These are phyloP conservation scores for Tachysurus vachellii DNA, from an alignment of 2,113 vertebrate species.

Conservation along the genomic window DNA sequence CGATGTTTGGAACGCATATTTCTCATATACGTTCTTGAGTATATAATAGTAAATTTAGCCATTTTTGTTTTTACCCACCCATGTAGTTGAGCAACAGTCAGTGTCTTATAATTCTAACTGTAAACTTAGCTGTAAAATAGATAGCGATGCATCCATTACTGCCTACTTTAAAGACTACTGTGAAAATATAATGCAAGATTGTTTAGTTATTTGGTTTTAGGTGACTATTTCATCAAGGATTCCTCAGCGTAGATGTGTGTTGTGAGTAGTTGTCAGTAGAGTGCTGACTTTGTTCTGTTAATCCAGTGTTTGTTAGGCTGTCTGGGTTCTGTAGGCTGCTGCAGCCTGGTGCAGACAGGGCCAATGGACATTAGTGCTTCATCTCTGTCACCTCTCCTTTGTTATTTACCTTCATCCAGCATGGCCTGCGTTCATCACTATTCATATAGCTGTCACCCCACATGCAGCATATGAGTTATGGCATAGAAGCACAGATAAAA, in stretches of 20 bases:
- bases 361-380: neutral
- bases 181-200: neutral
- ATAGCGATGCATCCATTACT: neutral
- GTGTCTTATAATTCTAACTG: neutral
- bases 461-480: conserved; percentile 29
- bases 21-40: neutral
- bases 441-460: conserved; percentile 41
- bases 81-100: too few relatives aligned
- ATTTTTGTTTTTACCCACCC: neutral
- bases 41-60: neutral
- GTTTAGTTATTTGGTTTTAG: neutral
- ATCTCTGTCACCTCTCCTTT: conserved; percentile 21
- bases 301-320: neutral
- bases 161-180: neutral
- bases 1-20: neutral
- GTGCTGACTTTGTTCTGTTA: neutral
- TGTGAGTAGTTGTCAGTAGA: neutral
- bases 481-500: conserved; percentile 31
- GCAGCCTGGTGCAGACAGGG: neutral
- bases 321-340: conserved; percentile 3
- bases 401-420: conserved; percentile 37
- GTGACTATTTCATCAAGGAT: neutral
- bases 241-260: neutral
- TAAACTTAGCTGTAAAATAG: neutral
- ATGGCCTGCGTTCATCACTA: conserved; percentile 25